A percentile compares a stretch with the other conserved stretches of the same genome.
These are phyloP conservation scores for Ennomos quercinarius DNA, from an alignment of 2,888 invertebrate genomes.

Conservation along the genomic window DNA sequence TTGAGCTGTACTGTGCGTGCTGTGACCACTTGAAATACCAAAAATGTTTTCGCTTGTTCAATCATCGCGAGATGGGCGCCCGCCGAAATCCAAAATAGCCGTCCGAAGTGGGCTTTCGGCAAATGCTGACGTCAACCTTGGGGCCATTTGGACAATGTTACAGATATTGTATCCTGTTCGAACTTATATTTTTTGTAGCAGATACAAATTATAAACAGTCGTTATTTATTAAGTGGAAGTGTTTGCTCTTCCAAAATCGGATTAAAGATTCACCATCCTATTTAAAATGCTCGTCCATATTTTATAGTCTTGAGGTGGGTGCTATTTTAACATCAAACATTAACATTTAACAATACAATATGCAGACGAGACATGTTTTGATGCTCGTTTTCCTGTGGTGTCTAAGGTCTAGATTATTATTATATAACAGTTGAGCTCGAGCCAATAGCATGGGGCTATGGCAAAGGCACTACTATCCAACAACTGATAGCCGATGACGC, in stretches of 20 bases:
- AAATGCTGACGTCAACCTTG: constrained; percentile 69
- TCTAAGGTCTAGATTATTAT: neutral
- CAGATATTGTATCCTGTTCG: constrained; percentile 42
- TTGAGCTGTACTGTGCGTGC: neutral
- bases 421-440: constrained; percentile 1
- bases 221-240: constrained; percentile 22
- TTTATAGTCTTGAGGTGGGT: neutral
- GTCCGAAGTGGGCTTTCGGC: constrained; percentile 64
- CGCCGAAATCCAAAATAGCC: constrained; percentile 67
- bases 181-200: constrained; percentile 33
- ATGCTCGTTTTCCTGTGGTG: constrained; percentile 10
- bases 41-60: constrained; percentile 65
- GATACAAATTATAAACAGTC: constrained; percentile 28
- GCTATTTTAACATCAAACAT: too few species aligned
- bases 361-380: constrained; percentile 5
- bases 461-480: neutral
- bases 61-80: constrained; percentile 65
- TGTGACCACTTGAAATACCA: constrained; percentile 61
- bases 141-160: constrained; percentile 71
- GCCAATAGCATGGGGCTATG: neutral
- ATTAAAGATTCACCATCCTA: constrained; percentile 20
- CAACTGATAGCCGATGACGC: constrained; percentile 19
- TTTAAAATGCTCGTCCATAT: constrained; percentile 18
- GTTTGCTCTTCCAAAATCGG: constrained; percentile 22
- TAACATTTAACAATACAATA: too few species aligned